Conservation (phyloP, 2,113 vertebrate species). For the Etia nguti region DNA sequence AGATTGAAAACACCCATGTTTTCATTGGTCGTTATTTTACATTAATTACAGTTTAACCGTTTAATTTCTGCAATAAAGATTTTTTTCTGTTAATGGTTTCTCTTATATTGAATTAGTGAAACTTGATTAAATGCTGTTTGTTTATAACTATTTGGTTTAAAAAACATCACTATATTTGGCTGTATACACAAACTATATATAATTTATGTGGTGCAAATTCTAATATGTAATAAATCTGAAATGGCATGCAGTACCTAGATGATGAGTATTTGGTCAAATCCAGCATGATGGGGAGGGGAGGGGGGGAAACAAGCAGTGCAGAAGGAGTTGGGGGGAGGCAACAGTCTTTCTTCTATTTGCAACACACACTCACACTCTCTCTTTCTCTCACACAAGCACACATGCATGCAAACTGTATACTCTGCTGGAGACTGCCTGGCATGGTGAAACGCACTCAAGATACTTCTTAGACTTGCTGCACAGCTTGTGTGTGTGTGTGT, state of each 20-base stretch:
- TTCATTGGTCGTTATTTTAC: not conserved
- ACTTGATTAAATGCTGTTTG: not conserved
- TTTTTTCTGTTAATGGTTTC: not conserved
- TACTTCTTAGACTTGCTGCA: not conserved
- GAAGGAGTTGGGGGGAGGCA: not conserved
- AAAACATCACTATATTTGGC: not conserved
- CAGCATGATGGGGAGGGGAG: not conserved
- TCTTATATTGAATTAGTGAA: not conserved
- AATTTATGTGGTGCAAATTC: not conserved
- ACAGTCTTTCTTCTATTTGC: not conserved
- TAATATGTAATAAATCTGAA: not conserved
- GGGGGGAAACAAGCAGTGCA: not conserved
- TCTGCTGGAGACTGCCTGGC: not conserved
- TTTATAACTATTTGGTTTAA: not conserved
- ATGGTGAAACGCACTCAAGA: not conserved
- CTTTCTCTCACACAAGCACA: not conserved
- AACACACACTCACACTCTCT: not conserved
- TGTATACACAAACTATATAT: not conserved
- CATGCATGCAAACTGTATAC: not conserved
- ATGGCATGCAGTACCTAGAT: not conserved
- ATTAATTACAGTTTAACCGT: not conserved
- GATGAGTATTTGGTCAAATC: not conserved
- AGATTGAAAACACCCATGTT: not conserved
- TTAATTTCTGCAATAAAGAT: not conserved
- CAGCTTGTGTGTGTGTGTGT: not conserved